phyloP scores from a whole-genome alignment of 2,797 vertebrate genomes.

The Muscicapa striata region DNA sequence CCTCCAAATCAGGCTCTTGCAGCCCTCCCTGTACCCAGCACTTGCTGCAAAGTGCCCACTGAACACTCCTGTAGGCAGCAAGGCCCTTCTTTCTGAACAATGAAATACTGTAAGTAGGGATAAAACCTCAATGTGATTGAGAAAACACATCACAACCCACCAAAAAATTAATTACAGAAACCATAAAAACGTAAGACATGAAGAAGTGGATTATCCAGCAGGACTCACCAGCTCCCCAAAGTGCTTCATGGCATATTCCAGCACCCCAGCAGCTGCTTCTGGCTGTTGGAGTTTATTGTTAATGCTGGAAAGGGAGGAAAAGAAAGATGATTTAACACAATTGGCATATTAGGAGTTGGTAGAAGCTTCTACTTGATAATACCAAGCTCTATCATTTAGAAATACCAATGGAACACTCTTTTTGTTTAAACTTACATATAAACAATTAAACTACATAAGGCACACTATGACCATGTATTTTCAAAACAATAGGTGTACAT shows the following conservation, averaged over 20 bases:
- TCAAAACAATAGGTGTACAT: neutral
- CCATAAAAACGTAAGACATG: neutral
- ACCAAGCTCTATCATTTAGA: neutral
- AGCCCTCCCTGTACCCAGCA: neutral
- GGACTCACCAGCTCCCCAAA: constrained; percentile 95
- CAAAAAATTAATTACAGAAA: neutral
- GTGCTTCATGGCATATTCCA: constrained; percentile 99
- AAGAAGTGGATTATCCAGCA: neutral
- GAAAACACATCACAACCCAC: neutral
- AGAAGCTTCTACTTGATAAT: neutral
- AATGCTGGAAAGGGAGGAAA: constrained; percentile 83
- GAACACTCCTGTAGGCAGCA: neutral
- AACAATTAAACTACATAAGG: neutral
- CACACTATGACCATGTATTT: neutral
- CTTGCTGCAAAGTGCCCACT: neutral
- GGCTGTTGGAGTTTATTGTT: constrained; percentile 99
- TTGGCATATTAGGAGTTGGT: neutral
- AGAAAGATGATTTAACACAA: neutral
- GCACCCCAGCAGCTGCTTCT: constrained; percentile 94
- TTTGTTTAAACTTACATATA: neutral
- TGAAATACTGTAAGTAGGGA: neutral
- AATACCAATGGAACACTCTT: neutral
- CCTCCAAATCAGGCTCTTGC: neutral
- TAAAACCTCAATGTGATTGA: fast-evolving
- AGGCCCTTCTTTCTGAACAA: neutral